These are phyloP conservation scores for Tragelaphus scriptus DNA, from an alignment of 2,113 vertebrate species.

Conservation along the genomic window DNA sequence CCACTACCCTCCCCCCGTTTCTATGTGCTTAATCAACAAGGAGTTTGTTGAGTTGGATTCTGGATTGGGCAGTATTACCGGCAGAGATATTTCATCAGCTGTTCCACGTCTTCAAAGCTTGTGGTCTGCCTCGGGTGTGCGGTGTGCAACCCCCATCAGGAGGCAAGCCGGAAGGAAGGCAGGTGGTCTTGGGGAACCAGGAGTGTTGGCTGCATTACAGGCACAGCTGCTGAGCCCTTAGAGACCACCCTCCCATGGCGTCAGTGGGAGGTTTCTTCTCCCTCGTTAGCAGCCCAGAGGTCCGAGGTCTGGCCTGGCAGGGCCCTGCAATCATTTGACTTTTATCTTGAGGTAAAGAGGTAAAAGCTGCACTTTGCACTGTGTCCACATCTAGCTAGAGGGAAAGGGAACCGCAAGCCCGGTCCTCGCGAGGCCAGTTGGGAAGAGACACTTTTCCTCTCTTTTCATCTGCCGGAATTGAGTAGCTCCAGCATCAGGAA, in stretches of 20 bases:
- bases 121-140: not conserved
- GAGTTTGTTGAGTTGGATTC: not conserved
- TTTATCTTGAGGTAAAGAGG: not conserved
- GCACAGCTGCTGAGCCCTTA: not conserved
- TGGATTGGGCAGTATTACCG: too few species aligned
- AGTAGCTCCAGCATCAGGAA: not conserved
- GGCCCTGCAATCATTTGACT: not conserved
- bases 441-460: not conserved
- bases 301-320: fast-evolving
- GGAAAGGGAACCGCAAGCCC: not conserved
- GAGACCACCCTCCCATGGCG: fast-evolving
- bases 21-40: not conserved
- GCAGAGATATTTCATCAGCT: not conserved
- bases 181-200: fast-evolving
- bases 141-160: fast-evolving
- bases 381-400: fast-evolving
- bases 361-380: not conserved
- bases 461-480: not conserved
- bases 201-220: fast-evolving
- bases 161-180: not conserved
- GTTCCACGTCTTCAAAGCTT: not conserved
- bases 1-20: not conserved
- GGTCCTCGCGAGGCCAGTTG: not conserved
- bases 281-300: not conserved
- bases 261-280: not conserved